Evolutionary conservation across 1,140 invertebrate species (phyloP), one percentile per base, ranked within the genome.

Genomic region (Oedothorax gibbosus): DNA sequence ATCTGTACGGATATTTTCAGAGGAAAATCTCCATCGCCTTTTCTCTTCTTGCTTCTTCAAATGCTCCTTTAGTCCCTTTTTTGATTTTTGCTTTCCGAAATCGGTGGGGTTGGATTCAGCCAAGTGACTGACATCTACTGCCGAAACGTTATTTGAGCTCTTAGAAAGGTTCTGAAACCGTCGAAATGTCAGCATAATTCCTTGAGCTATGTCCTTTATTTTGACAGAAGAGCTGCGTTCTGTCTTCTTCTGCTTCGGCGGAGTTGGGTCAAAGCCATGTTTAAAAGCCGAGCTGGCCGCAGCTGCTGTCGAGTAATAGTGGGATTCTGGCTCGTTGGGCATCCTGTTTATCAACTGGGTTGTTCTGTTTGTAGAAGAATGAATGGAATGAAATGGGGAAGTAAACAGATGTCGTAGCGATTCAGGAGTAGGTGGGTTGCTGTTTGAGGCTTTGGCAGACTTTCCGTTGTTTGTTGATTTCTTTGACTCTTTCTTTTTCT

Each of bases 401-500:
- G 81, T 84, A 35, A 84, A 84, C 12, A 84, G 60, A 76, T 84
- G 81, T 50, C 81, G 35, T 18, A 84, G 12, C 7, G 81, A 84
- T 68, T 84, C 81, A n/a, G 81, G 81, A n/a, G 81, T 84, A 0
- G 81, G 81, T n/a, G 81, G 81, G 10, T 84, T 84, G 57, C 81
- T 84, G 11, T 84, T 84, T 0, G 66, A 50, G 7, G 18, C 10
- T 7, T 75, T 84, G 0, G 20, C 10, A 11, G 68, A 53, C 14
- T 53, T 72, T 15, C 69, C 69, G 21, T 64, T 82, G 11, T 21
- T 73, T 18, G 18, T 15, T 20, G 12, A 7, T 18, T 84, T 76
- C 3, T 62, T 60, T 11, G 56, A 50, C 0, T 75, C 56, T 50
- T 76, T 75, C 7, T 49, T 54, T 12, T 66, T 54, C 2, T 20